phyloP scores from a whole-genome alignment of 1,140 invertebrate genomes.

The Polyergus mexicanus region DNA sequence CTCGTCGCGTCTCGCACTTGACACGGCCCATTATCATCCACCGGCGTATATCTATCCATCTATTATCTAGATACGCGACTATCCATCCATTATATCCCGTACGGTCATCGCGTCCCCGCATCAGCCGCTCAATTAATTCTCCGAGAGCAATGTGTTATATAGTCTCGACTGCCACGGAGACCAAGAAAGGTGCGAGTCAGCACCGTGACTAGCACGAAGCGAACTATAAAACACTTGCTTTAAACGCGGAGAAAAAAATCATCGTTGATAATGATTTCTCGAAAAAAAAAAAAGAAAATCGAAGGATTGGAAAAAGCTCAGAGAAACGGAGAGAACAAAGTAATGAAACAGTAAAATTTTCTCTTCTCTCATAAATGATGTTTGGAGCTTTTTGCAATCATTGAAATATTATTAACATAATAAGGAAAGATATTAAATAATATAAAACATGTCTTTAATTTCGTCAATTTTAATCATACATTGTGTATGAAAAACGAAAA shows the following conservation, averaged over 20 bases:
- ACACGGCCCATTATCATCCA: constrained; percentile 68
- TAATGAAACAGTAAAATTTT: not conserved
- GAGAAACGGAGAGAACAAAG: not conserved
- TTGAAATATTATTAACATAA: not conserved
- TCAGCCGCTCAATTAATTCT: constrained; percentile 81
- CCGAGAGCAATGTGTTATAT: constrained; percentile 73
- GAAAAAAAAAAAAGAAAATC: not conserved
- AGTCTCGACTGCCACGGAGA: constrained; percentile 10
- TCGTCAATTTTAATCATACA: not conserved
- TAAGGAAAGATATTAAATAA: not conserved
- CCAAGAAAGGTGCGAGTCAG: not conserved
- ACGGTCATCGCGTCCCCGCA: constrained; percentile 76
- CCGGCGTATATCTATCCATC: constrained; percentile 77
- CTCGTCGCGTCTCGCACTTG: constrained; percentile 59
- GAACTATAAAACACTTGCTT: not conserved
- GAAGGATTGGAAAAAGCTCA: not conserved
- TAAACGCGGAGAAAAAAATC: not conserved
- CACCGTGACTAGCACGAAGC: not conserved
- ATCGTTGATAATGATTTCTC: not conserved
- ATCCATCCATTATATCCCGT: constrained; percentile 78
- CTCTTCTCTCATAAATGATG: not conserved
- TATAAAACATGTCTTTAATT: not conserved
- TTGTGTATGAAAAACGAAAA: not conserved
- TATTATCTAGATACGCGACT: constrained; percentile 75
- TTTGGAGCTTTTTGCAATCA: not conserved